Evolutionary conservation across 1,140 invertebrate genomes (phyloP).

Genomic region (Wiebesia pumilae): DNA sequence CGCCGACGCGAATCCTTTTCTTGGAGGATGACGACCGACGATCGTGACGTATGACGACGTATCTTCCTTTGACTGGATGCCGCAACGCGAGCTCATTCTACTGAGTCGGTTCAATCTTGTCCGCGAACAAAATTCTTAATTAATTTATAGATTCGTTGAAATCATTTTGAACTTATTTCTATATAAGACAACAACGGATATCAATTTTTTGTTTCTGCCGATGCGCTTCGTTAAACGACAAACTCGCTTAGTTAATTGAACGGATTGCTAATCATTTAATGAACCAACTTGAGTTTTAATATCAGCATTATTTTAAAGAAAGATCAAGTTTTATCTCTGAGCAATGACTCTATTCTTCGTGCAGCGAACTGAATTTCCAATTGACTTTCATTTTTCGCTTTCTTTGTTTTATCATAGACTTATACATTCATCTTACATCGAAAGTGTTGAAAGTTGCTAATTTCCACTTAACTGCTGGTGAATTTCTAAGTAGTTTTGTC

Average conservation of each 20-base stretch:
- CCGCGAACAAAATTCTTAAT: too few species aligned
- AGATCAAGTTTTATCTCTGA: neutral
- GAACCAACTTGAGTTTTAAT: neutral
- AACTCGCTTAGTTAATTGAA: neutral
- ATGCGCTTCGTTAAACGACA: neutral
- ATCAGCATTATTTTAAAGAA: neutral
- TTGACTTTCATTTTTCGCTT: neutral
- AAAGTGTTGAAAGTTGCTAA: neutral
- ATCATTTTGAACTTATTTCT: too few species aligned
- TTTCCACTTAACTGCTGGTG: neutral
- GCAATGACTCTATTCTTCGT: neutral
- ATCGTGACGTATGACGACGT: neutral
- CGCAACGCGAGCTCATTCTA: neutral
- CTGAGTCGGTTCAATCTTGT: too few species aligned
- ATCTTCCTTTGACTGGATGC: neutral
- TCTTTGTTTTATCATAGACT: neutral
- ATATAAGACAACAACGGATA: too few species aligned
- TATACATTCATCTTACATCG: neutral
- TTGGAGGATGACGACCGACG: neutral
- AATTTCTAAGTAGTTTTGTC: slow-evolving; percentile 44
- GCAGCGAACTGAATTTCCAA: neutral
- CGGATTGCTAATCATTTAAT: neutral
- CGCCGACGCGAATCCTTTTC: neutral
- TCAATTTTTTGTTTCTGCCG: neutral
- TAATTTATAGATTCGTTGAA: too few species aligned